A percentile compares a stretch with the other conserved stretches of the same genome.
Evolutionary conservation across 2,888 invertebrate genomes (phyloP).

Genomic region (Acholoe squamosa): DNA sequence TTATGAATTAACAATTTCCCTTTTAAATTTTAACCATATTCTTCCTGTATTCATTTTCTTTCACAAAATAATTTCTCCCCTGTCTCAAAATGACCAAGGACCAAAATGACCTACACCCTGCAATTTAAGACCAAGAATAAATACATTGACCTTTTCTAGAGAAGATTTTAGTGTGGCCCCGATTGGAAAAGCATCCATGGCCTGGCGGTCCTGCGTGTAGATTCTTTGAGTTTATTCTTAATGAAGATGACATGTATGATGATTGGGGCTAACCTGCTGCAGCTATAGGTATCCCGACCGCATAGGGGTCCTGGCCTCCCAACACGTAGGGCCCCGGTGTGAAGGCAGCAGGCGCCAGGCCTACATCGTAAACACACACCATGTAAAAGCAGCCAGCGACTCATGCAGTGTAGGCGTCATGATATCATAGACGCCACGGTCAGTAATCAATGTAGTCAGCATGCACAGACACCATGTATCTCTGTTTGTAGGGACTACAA

Average conservation of each 20-base stretch:
- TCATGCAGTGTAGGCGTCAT: background rate
- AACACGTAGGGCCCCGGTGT: conserved; percentile 84
- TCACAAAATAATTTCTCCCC: too few relatives aligned
- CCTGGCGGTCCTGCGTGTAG: too few relatives aligned
- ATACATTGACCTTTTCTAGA: too few relatives aligned
- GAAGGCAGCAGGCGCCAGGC: conserved; percentile 81
- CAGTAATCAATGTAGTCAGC: conserved; percentile 22
- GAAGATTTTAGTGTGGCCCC: too few relatives aligned
- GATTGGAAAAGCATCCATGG: too few relatives aligned
- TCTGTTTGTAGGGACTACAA: conserved; percentile 21
- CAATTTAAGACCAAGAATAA: too few relatives aligned
- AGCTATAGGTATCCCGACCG: conserved; percentile 90
- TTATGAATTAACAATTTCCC: too few relatives aligned
- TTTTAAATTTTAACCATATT: too few relatives aligned
- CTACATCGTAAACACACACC: conserved; percentile 70
- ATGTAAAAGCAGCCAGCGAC: conserved; percentile 42
- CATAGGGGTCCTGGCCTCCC: conserved; percentile 89
- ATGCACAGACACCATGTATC: conserved; percentile 54
- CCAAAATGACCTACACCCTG: too few relatives aligned
- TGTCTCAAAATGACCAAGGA: too few relatives aligned
- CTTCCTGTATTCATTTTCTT: too few relatives aligned
- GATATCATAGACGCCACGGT: background rate
- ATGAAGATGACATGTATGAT: conserved; percentile 1
- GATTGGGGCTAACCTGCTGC: conserved; percentile 86
- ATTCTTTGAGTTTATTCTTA: background rate